Base-by-base conservation (phyloP, 1,140 invertebrate species). In the Aphidius ervi region DNA sequence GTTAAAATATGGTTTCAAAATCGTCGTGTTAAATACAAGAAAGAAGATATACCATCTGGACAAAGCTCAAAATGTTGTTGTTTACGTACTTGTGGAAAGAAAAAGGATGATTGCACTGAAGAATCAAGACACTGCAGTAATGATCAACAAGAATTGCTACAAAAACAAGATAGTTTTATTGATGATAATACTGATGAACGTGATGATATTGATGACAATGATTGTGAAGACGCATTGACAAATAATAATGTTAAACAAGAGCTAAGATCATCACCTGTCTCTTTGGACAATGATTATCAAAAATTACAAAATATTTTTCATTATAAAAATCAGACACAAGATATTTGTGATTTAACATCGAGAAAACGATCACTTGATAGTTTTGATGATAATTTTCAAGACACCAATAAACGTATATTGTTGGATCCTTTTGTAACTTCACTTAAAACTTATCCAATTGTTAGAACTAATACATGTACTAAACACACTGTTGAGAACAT, bases 1-100 rank as follows among this genome's bases (percentile, higher is more conserved):
- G 93, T 96, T 46, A 96, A 94, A 76, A 96, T 96, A 58, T 97
- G 94, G 94, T 93, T 96, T 72, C 93, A 96, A 75, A 95, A 95
- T 72, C 82, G 89, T 9, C 82, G 94, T 5, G 94, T 96, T 4
- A 96, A 96, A 72, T 86, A 93, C 74, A 95, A 96, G 82, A 95
- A 95, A 70, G 91, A 89, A 67, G 89, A 89, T 67, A 70, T 75
- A 5, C 78, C 72, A 0, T 70, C 64, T 43, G 78, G 64, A 0
- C 70, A 71, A 45, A 74, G 67, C 6, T 75, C 77, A 16, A 82
- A 82, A 59, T 86, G 84, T 59, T 82, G 81, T 23, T 86, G 84
- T 60, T 65, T 84, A 46, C 69, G 79, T 9, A 81, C 79, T 0
- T 81, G 79, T 54, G 70, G 75, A 5, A 86, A 73, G 81, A 87